A percentile compares a stretch with the other conserved stretches of the same genome.
Evolutionary conservation across 2,888 invertebrate species (phyloP).

Genomic region (Clivina fossor): DNA sequence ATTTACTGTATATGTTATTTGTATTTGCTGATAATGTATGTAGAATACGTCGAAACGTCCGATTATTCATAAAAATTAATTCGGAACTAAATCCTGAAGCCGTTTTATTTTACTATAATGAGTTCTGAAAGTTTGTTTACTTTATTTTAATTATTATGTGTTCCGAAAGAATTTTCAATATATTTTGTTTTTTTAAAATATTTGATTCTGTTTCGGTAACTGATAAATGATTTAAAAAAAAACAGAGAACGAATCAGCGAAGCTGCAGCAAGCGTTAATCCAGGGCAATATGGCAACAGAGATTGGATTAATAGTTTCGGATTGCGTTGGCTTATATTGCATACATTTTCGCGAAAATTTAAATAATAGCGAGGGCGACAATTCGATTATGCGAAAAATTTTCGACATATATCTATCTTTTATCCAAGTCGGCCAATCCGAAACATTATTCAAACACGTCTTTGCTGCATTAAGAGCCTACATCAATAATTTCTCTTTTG

Average conservation of each 20-base stretch:
- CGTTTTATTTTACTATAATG: too few relatives aligned
- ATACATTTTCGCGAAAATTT: conserved; percentile 67
- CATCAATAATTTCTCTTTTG: conserved; percentile 79
- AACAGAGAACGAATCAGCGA: conserved; percentile 61
- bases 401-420: conserved; percentile 86
- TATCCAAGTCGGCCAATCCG: conserved; percentile 87
- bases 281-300: conserved; percentile 87
- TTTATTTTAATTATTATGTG: too few relatives aligned
- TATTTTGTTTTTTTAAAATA: too few relatives aligned
- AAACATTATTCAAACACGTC: conserved; percentile 84
- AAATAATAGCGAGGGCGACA: conserved; percentile 65
- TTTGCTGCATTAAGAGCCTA: conserved; percentile 91
- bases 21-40: too few relatives aligned
- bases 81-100: too few relatives aligned
- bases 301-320: conserved; percentile 83
- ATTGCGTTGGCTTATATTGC: conserved; percentile 83
- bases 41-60: too few relatives aligned
- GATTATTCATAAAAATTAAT: too few relatives aligned
- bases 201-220: too few relatives aligned
- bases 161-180: too few relatives aligned
- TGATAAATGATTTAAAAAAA: too few relatives aligned
- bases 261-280: conserved; percentile 64
- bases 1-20: too few relatives aligned
- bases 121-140: too few relatives aligned
- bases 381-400: conserved; percentile 76